These are phyloP conservation scores for Hydra vulgaris DNA, from an alignment of 30 jellyfish, hydroid and myxozoan genomes.

Conservation along the genomic window DNA sequence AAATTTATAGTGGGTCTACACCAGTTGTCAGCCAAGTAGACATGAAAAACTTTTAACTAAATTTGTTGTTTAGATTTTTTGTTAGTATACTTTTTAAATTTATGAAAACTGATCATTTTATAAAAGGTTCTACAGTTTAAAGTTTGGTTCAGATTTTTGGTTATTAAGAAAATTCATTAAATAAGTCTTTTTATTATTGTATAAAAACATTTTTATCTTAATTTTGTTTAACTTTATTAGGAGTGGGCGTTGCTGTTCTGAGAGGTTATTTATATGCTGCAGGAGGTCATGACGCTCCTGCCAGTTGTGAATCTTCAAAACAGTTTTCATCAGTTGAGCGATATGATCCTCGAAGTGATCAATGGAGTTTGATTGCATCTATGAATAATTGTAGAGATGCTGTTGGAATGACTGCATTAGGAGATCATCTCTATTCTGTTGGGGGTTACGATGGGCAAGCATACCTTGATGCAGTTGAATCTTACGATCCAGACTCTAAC, in stretches of 20 bases:
- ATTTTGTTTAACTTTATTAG: conserved; percentile 9
- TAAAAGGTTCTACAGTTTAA: too few species aligned
- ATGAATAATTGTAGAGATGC: conserved; percentile 94
- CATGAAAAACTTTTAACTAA: too few species aligned
- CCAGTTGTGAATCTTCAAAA: conserved; percentile 64
- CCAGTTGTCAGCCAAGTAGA: too few species aligned
- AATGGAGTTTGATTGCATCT: conserved; percentile 79
- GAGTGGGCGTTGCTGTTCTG: conserved; percentile 94
- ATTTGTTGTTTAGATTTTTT: too few species aligned
- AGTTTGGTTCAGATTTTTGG: too few species aligned
- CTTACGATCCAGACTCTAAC: conserved; percentile 81
- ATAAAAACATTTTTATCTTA: too few species aligned
- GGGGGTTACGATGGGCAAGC: conserved; percentile 93
- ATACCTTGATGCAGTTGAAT: conserved; percentile 87
- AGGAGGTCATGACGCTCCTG: conserved; percentile 96
- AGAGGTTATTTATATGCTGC: conserved; percentile 81
- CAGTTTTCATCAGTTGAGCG: conserved; percentile 86
- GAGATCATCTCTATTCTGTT: conserved; percentile 77
- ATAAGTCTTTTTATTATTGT: neutral
- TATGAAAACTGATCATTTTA: too few species aligned
- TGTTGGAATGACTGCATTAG: conserved; percentile 89
- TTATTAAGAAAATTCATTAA: neutral
- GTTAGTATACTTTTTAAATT: too few species aligned
- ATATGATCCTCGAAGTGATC: conserved; percentile 80
- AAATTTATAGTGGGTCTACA: too few species aligned